Percentiles rank a stretch among this genome's conserved stretches.
Evolutionary conservation across 2,888 invertebrate genomes (phyloP).

Genomic region (Gortyna flavago): DNA sequence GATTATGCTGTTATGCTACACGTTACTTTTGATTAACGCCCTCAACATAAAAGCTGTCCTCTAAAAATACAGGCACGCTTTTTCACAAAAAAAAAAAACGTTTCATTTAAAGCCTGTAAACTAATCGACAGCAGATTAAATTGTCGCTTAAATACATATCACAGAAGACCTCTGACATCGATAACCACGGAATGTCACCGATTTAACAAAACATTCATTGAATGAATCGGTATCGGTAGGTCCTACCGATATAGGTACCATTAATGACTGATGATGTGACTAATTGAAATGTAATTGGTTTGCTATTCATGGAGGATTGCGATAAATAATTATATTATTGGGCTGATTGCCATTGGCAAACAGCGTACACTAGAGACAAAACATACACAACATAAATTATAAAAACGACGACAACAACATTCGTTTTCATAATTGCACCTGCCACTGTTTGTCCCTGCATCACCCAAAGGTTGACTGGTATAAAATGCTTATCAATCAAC

Average conservation of each 20-base stretch:
- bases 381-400: neutral
- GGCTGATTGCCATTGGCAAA: neutral
- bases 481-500: too few species aligned
- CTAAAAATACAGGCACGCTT: neutral
- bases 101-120: neutral
- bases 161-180: neutral
- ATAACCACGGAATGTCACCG: conserved; percentile 12
- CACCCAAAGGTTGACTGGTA: too few species aligned
- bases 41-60: neutral
- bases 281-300: conserved; percentile 33
- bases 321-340: conserved; percentile 4
- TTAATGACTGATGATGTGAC: conserved; percentile 24
- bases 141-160: neutral
- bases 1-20: too few species aligned
- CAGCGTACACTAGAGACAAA: neutral
- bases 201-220: conserved; percentile 10
- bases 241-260: conserved; percentile 1
- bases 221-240: conserved; percentile 4
- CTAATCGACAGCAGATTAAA: neutral
- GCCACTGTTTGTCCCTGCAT: too few species aligned
- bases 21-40: too few species aligned
- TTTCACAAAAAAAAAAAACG: neutral
- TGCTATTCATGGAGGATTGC: conserved; percentile 5
- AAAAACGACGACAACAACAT: neutral
- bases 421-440: neutral